Conservation (phyloP, 2,113 vertebrate species). For the Elgaria multicarinata region DNA sequence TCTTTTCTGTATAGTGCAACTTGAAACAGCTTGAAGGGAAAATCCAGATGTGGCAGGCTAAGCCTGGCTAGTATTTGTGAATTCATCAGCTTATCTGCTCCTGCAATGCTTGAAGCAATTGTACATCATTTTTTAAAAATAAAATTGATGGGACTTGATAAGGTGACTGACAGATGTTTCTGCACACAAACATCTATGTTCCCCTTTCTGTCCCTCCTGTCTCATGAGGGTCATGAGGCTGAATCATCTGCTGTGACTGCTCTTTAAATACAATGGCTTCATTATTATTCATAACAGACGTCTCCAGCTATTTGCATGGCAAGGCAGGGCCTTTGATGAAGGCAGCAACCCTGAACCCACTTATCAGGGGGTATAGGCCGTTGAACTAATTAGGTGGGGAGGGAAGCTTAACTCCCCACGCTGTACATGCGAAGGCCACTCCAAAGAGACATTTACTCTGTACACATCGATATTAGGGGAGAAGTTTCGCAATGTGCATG, state of each 20-base stretch:
- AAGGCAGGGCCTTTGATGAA: slow-evolving; percentile 6
- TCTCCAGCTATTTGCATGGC: slow-evolving; percentile 46
- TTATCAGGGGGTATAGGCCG: neutral
- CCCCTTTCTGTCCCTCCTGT: no score
- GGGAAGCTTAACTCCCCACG: no score
- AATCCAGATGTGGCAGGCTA: neutral
- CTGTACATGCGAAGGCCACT: no score
- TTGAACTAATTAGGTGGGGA: neutral
- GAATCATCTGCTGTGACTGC: neutral
- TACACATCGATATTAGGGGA: no score
- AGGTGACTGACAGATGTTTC: neutral
- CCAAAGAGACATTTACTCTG: no score
- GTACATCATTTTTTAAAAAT: neutral
- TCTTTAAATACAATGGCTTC: slow-evolving; percentile 20
- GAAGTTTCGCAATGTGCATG: no score
- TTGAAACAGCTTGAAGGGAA: neutral
- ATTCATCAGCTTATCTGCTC: neutral
- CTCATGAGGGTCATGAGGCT: neutral
- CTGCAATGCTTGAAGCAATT: neutral
- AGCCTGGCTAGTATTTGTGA: neutral
- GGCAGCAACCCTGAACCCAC: neutral
- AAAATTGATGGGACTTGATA: neutral
- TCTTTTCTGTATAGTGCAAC: neutral
- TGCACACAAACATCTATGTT: neutral
- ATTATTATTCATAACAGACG: neutral